Percentiles rank a stretch among this genome's conserved stretches.
phyloP scores from a whole-genome alignment of 2,797 vertebrate genomes.

The Dipus sagitta region DNA sequence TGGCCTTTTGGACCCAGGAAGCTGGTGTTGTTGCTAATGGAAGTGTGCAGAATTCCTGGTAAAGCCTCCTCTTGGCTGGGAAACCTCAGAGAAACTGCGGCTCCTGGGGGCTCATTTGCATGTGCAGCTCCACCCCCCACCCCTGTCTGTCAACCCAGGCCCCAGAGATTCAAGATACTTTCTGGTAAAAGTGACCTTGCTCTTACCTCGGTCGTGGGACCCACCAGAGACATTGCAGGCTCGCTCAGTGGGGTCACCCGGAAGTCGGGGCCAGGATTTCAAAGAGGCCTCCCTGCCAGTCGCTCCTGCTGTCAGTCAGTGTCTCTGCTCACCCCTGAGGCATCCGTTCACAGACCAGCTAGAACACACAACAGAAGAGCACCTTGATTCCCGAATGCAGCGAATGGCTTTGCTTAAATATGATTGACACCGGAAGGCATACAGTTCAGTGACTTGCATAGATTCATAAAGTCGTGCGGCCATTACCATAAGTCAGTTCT shows the following conservation, averaged over 20 bases:
- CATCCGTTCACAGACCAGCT: slow-evolving; percentile 19
- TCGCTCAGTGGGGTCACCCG: neutral
- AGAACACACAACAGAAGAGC: neutral
- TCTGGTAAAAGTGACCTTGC: neutral
- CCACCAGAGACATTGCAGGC: neutral
- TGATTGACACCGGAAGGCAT: neutral
- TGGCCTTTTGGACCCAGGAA: neutral
- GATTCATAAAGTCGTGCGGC: neutral
- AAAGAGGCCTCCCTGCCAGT: neutral
- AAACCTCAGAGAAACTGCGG: no score
- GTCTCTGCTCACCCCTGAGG: neutral
- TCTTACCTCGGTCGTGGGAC: neutral
- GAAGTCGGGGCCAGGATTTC: neutral
- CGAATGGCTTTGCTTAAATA: neutral
- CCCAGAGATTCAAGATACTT: neutral
- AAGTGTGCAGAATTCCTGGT: accelerated
- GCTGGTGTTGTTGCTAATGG: accelerated
- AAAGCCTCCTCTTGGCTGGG: neutral
- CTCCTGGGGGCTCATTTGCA: neutral
- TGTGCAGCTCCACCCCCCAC: neutral
- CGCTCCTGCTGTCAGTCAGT: neutral
- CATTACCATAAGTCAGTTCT: neutral
- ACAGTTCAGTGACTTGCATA: neutral
- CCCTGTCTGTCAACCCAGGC: neutral
- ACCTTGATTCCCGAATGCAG: neutral